Percentiles rank a stretch among this genome's conserved stretches.
These are phyloP conservation scores for Otis tarda DNA, from an alignment of 2,113 vertebrate species.

Conservation along the genomic window DNA sequence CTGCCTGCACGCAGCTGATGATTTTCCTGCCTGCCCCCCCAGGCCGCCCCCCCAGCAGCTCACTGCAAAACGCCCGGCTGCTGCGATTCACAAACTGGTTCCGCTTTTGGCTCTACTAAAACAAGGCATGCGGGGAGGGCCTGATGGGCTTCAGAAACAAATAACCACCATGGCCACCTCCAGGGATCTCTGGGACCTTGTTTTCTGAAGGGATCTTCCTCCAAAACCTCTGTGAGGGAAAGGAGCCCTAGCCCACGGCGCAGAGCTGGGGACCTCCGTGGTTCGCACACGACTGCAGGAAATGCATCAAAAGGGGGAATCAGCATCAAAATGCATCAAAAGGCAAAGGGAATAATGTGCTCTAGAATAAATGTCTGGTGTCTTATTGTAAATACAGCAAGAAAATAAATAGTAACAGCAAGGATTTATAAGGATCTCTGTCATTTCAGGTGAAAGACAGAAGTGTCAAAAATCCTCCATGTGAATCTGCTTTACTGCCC, in stretches of 20 bases:
- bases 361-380: neutral
- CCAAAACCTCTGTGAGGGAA: neutral
- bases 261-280: neutral
- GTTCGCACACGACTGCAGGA: neutral
- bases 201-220: neutral
- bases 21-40: neutral
- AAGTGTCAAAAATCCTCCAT: neutral
- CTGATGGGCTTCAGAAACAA: neutral
- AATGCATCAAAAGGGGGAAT: neutral
- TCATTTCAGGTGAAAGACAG: neutral
- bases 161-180: accelerated
- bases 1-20: accelerated
- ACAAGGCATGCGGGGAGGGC: accelerated
- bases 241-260: neutral
- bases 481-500: neutral
- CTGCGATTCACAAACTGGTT: neutral
- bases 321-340: neutral
- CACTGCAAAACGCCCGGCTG: accelerated
- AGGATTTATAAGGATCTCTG: neutral
- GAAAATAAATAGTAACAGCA: neutral
- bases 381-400: neutral
- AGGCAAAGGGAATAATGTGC: neutral
- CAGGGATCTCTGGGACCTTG: neutral
- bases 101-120: neutral
- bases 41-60: neutral